These are phyloP conservation scores for Collichthys lucidus DNA, from an alignment of 2,113 vertebrate species.

Conservation along the genomic window DNA sequence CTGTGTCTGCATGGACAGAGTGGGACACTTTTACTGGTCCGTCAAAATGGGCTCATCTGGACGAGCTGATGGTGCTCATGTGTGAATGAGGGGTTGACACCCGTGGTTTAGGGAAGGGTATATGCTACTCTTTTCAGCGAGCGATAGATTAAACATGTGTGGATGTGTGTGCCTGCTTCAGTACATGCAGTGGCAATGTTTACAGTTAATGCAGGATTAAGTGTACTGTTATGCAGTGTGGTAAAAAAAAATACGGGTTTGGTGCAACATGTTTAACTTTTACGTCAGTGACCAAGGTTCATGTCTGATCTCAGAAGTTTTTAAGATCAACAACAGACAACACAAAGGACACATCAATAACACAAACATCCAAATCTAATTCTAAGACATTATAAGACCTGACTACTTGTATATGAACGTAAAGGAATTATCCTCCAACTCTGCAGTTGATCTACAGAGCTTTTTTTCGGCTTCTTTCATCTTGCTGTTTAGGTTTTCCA, in stretches of 20 bases:
- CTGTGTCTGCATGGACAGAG: slow-evolving; percentile 61
- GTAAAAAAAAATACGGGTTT: slow-evolving; percentile 5
- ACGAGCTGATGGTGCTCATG: slow-evolving; percentile 53
- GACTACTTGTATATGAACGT: too few relatives aligned
- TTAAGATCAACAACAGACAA: background rate
- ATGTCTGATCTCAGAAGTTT: background rate
- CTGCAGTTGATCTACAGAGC: background rate
- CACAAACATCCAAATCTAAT: background rate
- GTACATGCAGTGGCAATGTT: background rate
- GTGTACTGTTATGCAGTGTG: background rate
- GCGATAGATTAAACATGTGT: background rate
- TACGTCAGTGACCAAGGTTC: background rate
- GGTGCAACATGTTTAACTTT: background rate
- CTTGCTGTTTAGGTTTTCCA: background rate
- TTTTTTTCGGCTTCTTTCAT: background rate
- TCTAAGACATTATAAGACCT: background rate
- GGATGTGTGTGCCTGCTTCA: background rate
- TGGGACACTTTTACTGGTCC: slow-evolving; percentile 62
- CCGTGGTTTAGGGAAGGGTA: background rate
- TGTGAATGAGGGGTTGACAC: slow-evolving; percentile 35
- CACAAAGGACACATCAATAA: background rate
- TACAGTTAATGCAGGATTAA: slow-evolving; percentile 22
- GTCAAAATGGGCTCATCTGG: slow-evolving; percentile 52
- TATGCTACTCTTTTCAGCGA: background rate
- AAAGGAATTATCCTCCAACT: background rate